These are phyloP conservation scores for Calephelis nemesis DNA, from an alignment of 1,140 invertebrate species.

Conservation along the genomic window DNA sequence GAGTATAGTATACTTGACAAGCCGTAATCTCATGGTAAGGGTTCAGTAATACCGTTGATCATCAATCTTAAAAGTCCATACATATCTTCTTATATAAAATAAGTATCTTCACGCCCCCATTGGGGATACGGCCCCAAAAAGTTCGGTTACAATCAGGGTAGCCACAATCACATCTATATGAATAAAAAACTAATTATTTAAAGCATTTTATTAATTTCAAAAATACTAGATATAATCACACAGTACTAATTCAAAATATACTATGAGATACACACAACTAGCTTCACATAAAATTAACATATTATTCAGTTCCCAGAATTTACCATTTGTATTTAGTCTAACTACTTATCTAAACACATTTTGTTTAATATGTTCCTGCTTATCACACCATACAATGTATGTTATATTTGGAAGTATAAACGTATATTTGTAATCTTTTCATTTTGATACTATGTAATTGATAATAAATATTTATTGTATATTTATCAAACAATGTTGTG, in stretches of 20 bases:
- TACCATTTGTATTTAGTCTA: constrained; percentile 14
- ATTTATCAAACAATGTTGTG: no score
- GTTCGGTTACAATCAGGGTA: no score
- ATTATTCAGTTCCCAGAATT: constrained; percentile 32
- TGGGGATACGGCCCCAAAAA: no score
- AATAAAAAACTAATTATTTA: constrained; percentile 46
- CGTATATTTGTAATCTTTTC: not conserved
- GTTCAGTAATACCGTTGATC: no score
- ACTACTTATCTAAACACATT: constrained; percentile 15
- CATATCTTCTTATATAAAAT: no score
- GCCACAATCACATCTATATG: not conserved
- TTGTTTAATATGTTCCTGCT: not conserved
- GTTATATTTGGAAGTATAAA: not conserved
- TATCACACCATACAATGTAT: constrained; percentile 17
- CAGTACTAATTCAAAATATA: constrained; percentile 64
- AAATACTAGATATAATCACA: constrained; percentile 74
- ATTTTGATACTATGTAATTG: no score
- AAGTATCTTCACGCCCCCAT: no score
- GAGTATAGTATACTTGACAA: no score
- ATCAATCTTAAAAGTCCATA: no score
- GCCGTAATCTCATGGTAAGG: no score
- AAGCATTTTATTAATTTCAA: constrained; percentile 75
- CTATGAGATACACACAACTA: constrained; percentile 68
- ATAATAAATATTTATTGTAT: no score
- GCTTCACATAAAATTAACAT: constrained; percentile 42